phyloP scores from a whole-genome alignment of 2,797 vertebrate genomes.

The Bucorvus abyssinicus region DNA sequence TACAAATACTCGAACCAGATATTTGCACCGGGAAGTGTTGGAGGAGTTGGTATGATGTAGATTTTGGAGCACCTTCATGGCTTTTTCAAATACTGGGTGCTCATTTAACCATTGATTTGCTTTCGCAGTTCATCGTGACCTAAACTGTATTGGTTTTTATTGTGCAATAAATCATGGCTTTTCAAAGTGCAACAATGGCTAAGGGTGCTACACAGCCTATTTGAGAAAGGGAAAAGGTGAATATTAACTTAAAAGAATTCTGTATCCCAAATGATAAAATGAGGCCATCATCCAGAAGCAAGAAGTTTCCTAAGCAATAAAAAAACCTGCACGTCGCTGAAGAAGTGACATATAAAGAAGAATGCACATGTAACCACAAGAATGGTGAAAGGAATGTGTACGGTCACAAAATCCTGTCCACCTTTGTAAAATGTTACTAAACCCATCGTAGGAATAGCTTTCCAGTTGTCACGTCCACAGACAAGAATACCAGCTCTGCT shows the following conservation, averaged over 20 bases:
- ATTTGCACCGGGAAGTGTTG: not conserved
- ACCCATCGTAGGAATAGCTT: not conserved
- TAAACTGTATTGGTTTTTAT: not conserved
- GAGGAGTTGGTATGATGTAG: not conserved
- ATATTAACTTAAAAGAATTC: not conserved
- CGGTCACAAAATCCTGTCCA: not conserved
- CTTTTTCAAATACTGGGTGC: not conserved
- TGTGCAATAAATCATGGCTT: not conserved
- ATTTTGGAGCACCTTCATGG: not conserved
- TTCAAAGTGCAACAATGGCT: not conserved
- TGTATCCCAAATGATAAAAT: not conserved
- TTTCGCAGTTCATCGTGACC: not conserved
- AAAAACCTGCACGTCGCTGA: not conserved
- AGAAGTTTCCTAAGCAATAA: not conserved
- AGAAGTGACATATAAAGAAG: not conserved
- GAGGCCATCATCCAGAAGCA: not conserved
- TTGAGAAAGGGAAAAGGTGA: not conserved
- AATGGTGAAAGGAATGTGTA: not conserved
- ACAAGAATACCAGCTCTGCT: not conserved
- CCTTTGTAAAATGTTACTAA: slow-evolving; percentile 9
- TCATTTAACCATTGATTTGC: not conserved
- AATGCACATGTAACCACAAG: not conserved
- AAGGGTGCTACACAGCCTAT: not conserved
- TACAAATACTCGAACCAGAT: not conserved
- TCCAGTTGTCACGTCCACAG: not conserved